A percentile compares a stretch with the other conserved stretches of the same genome.
Conservation (phyloP, 2,797 vertebrate genomes). For the Gorsachius magnificus region DNA sequence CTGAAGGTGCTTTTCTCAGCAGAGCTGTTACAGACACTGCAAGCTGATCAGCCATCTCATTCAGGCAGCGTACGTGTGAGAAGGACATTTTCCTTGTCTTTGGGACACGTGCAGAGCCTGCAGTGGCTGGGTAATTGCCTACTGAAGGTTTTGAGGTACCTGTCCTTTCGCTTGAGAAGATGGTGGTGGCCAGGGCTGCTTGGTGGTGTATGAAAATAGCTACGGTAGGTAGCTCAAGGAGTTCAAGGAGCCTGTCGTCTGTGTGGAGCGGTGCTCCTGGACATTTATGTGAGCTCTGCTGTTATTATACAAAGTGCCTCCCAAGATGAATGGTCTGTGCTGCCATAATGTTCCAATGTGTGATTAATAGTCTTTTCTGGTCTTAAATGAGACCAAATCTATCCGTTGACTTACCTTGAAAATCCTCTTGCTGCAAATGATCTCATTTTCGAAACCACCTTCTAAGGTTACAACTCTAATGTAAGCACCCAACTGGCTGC, state of each 20-base stretch:
- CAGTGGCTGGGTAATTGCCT: not conserved
- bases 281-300: not conserved
- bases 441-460: conserved; percentile 23
- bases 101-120: not conserved
- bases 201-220: not conserved
- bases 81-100: not conserved
- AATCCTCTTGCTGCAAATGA: not conserved
- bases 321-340: not conserved
- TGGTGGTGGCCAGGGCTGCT: not conserved
- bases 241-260: not conserved
- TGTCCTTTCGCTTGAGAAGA: not conserved
- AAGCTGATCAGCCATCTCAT: not conserved
- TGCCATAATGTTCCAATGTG: not conserved
- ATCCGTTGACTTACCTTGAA: conserved; percentile 6
- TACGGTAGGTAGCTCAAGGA: not conserved
- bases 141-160: not conserved
- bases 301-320: not conserved
- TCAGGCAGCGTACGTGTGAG: not conserved
- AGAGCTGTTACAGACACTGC: not conserved
- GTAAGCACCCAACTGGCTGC: not conserved
- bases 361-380: not conserved
- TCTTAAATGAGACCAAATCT: not conserved
- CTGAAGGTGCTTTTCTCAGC: not conserved
- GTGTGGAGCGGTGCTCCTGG: not conserved
- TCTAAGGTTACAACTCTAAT: not conserved